A percentile compares a stretch with the other conserved stretches of the same genome.
These are phyloP conservation scores for Leptobrachium leishanense DNA, from an alignment of 2,113 vertebrate species.

Conservation along the genomic window DNA sequence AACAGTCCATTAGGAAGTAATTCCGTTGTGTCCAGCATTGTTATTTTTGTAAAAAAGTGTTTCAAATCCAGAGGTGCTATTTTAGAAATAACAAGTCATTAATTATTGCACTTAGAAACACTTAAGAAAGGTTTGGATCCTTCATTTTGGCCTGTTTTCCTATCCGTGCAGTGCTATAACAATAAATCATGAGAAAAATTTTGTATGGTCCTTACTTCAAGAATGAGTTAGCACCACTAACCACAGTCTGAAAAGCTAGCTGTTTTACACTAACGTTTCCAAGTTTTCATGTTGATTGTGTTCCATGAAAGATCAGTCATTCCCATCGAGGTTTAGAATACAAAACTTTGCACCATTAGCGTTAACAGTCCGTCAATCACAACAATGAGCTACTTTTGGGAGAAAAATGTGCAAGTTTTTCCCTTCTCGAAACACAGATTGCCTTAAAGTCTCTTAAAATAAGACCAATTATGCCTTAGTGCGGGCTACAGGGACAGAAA, in stretches of 20 bases:
- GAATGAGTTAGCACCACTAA: constrained; percentile 16
- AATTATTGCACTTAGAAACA: constrained; percentile 37
- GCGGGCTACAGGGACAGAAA: background rate
- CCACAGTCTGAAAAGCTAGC: background rate
- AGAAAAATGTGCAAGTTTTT: background rate
- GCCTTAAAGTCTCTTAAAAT: background rate
- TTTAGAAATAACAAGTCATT: constrained; percentile 49
- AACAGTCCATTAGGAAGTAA: constrained; percentile 30
- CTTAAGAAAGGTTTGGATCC: constrained; percentile 9
- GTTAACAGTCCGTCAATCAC: constrained; percentile 12
- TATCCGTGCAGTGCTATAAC: constrained; percentile 18
- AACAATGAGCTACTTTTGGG: constrained; percentile 7
- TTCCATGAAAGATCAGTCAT: constrained; percentile 8
- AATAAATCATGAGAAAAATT: constrained; percentile 29
- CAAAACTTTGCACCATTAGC: constrained; percentile 12
- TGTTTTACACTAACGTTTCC: constrained; percentile 21
- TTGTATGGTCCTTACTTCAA: constrained; percentile 2
- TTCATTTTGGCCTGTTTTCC: constrained; percentile 27
- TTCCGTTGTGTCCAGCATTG: constrained; percentile 28
- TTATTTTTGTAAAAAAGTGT: constrained; percentile 24
- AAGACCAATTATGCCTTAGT: background rate
- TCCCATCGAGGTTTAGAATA: constrained; percentile 1
- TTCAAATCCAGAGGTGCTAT: constrained; percentile 31
- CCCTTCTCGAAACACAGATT: constrained; percentile 1
- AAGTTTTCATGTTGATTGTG: background rate